These are phyloP conservation scores for Zaprionus africanus DNA, from an alignment of 1,140 invertebrate species.

Conservation along the genomic window DNA sequence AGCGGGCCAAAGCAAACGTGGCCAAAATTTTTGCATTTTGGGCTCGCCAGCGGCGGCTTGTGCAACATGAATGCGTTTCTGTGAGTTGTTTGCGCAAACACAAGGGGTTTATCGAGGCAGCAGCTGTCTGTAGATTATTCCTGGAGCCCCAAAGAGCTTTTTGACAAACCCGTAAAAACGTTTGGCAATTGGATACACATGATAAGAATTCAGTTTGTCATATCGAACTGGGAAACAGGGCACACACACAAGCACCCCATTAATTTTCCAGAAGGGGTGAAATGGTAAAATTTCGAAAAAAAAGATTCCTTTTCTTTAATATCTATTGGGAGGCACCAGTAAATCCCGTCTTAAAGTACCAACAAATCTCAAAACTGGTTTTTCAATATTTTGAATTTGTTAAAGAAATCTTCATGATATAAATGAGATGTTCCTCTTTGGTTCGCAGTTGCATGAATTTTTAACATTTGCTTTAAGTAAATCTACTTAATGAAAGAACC, in stretches of 20 bases:
- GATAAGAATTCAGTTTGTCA: conserved; percentile 1
- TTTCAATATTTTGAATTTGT: neutral
- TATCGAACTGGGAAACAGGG: neutral
- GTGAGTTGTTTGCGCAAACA: conserved; percentile 57
- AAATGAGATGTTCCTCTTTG: too few species aligned
- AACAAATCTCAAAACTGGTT: neutral
- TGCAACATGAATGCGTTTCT: conserved; percentile 45
- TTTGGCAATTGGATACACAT: neutral
- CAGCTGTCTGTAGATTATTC: neutral
- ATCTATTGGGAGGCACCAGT: neutral
- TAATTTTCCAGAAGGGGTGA: neutral
- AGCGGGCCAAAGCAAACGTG: conserved; percentile 13
- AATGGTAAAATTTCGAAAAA: neutral
- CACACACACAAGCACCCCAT: neutral
- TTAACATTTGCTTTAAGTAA: too few species aligned
- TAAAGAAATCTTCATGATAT: too few species aligned
- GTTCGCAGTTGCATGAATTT: too few species aligned
- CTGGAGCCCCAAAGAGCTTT: conserved; percentile 50
- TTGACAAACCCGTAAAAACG: conserved; percentile 33
- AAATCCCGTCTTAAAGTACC: neutral
- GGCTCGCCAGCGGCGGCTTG: conserved; percentile 35
- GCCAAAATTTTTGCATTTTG: conserved; percentile 63
- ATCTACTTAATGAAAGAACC: too few species aligned
- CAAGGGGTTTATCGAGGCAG: conserved; percentile 9
- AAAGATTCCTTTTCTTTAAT: neutral